Percentiles rank a stretch among this genome's conserved stretches.
These are phyloP conservation scores for Sus cebifrons DNA, from an alignment of 2,797 vertebrate species.

Conservation along the genomic window DNA sequence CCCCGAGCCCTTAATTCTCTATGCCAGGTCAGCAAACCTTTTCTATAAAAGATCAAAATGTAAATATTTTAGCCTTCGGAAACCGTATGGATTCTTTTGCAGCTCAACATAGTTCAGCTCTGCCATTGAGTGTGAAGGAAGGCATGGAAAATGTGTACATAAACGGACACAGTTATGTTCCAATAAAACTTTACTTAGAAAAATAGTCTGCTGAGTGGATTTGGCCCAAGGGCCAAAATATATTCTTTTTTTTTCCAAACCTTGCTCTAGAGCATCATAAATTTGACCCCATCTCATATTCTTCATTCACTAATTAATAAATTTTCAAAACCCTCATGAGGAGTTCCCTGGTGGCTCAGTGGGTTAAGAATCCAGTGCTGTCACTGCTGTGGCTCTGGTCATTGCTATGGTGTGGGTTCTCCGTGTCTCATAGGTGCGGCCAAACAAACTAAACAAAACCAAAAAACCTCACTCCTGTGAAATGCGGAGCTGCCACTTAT, in stretches of 20 bases:
- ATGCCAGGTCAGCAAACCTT: not conserved
- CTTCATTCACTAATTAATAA: conserved; percentile 23
- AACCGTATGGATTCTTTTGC: not conserved
- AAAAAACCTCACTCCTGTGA: not conserved
- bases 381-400: too few relatives aligned
- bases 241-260: not conserved
- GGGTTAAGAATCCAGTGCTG: too few relatives aligned
- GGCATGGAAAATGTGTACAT: not conserved
- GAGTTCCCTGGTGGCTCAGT: too few relatives aligned
- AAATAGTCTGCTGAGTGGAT: not conserved
- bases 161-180: not conserved
- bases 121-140: not conserved
- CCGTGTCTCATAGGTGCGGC: too few relatives aligned
- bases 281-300: conserved; percentile 32
- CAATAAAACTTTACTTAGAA: conserved; percentile 28
- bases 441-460: too few relatives aligned
- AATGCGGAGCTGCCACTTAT: not conserved
- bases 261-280: not conserved
- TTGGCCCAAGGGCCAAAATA: not conserved
- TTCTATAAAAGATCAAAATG: not conserved
- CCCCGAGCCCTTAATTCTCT: not conserved
- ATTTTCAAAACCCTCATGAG: not conserved
- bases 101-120: not conserved
- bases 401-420: too few relatives aligned
- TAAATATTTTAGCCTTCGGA: conserved; percentile 16